Conservation (phyloP, 1,140 invertebrate species). For the Cataglyphis hispanica region DNA sequence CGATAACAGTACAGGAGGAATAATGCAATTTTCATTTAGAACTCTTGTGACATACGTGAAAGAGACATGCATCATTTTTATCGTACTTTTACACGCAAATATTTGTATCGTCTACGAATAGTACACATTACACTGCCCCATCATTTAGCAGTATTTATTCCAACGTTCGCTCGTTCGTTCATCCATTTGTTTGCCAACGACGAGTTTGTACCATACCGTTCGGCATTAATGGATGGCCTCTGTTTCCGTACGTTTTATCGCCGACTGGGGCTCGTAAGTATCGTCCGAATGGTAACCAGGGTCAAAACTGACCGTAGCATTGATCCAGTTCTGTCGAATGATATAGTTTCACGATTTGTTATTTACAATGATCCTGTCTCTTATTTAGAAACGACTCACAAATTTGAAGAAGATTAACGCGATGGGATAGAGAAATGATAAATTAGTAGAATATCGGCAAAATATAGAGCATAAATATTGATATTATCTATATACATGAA, state of each 20-base stretch:
- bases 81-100: conserved; percentile 43
- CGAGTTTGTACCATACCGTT: conserved; percentile 56
- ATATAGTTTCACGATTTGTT: background rate
- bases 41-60: background rate
- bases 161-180: conserved; percentile 45
- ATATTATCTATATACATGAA: background rate
- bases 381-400: conserved; percentile 48
- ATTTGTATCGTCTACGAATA: conserved; percentile 32
- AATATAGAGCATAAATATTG: background rate
- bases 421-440: background rate
- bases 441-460: background rate
- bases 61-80: background rate
- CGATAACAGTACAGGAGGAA: background rate
- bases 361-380: conserved; percentile 35
- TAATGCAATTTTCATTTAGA: background rate
- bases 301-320: conserved; percentile 49
- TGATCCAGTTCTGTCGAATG: conserved; percentile 54
- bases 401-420: conserved; percentile 18
- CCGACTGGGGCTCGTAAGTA: conserved; percentile 44
- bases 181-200: conserved; percentile 53
- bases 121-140: conserved; percentile 20
- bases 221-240: conserved; percentile 69
- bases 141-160: conserved; percentile 36
- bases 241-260: conserved; percentile 70
- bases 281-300: conserved; percentile 35